Evolutionary conservation across 1,140 invertebrate genomes (phyloP).

Genomic region (Rhopalosiphum maidis): DNA sequence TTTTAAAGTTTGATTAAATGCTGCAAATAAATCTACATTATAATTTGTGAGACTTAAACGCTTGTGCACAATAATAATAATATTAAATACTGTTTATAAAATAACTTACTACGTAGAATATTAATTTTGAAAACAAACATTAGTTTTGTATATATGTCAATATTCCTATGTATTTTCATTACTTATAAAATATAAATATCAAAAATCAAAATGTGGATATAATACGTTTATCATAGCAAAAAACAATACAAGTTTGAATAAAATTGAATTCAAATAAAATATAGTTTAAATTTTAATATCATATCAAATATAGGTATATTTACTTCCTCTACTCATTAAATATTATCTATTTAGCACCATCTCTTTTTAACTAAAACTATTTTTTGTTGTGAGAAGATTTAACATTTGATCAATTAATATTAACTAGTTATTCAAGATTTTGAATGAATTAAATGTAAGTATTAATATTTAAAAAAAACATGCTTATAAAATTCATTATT

Average conservation of each 20-base stretch:
- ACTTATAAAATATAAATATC: not conserved
- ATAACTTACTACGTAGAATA: not conserved
- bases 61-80: not conserved
- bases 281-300: not conserved
- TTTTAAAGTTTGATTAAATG: not conserved
- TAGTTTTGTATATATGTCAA: not conserved
- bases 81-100: constrained; percentile 2
- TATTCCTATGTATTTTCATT: not conserved
- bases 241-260: no score
- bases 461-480: not conserved
- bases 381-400: not conserved
- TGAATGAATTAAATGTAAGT: not conserved
- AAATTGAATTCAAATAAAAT: not conserved
- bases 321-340: not conserved
- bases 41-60: not conserved
- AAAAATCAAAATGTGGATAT: not conserved
- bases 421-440: not conserved
- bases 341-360: not conserved
- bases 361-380: not conserved
- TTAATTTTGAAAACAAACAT: not conserved
- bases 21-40: not conserved
- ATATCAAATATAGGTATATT: not conserved
- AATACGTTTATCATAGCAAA: not conserved
- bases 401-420: not conserved
- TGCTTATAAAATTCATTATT: not conserved